These are phyloP conservation scores for Lanius collurio DNA, from an alignment of 2,113 vertebrate species.

Conservation along the genomic window DNA sequence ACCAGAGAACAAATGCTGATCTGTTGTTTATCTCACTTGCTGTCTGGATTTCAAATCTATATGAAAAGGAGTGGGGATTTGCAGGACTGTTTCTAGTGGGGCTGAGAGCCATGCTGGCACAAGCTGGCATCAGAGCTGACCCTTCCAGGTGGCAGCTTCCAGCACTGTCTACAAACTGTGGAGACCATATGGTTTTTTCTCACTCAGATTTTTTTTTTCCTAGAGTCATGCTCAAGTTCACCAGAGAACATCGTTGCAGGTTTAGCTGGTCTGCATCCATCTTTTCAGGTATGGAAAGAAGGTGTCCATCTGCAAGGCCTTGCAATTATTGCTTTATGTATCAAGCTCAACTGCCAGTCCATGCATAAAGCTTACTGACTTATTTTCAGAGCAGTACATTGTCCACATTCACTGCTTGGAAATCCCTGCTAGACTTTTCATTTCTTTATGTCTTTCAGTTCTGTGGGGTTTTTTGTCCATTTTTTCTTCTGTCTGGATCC, in stretches of 20 bases:
- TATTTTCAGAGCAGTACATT: neutral
- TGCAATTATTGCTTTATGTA: neutral
- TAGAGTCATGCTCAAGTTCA: rapidly evolving
- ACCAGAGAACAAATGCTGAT: neutral
- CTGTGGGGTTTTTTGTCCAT: neutral
- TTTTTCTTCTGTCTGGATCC: neutral
- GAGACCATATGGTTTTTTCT: neutral
- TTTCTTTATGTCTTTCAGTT: neutral
- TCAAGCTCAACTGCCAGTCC: neutral
- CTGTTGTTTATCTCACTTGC: neutral
- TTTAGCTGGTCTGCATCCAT: neutral
- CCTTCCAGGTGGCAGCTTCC: neutral
- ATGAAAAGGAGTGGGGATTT: neutral
- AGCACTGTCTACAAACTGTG: neutral
- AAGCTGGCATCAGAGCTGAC: neutral
- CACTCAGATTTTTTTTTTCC: neutral
- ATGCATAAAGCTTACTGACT: neutral
- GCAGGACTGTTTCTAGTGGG: neutral
- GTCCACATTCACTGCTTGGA: neutral
- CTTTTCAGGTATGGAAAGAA: neutral
- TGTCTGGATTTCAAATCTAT: neutral
- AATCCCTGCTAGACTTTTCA: neutral
- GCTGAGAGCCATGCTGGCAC: neutral
- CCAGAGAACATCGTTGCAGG: neutral
- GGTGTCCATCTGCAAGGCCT: neutral